Evolutionary conservation across 1,140 invertebrate species (phyloP), one percentile per base, ranked within the genome.

Genomic region (Dendroctonus ponderosae): DNA sequence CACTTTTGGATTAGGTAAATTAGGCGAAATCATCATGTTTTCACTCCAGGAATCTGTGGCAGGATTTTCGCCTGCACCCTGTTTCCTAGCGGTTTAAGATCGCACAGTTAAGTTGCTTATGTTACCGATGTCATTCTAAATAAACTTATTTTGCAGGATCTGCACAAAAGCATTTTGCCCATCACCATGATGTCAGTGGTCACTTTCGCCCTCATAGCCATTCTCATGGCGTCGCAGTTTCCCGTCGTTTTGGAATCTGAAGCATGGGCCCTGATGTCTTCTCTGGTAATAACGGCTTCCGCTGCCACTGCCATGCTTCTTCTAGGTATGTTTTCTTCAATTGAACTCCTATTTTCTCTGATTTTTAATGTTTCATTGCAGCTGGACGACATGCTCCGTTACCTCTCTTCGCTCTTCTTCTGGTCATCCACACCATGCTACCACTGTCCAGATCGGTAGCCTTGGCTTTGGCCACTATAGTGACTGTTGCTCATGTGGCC

Each of bases 351-450:
- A n/a, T n/a, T n/a, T n/a, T 8, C 7, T 51, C 11, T 46, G 1
- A 1, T 8, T 51, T 15, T 12, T 11, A n/a, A 3, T 2, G 2
- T 37, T 46, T 14, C 5, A 5, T 54, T 65, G 12, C 15, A 67
- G 83, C 81, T 0, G 82, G 81, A 7, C 75, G 82, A 49, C 81
- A 85, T 62, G 85, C 86, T 2, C 84, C 85, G 0, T 73, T 88
- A 58, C 84, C 86, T 2, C 80, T 89, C 37, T 88, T 87, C 70
- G 84, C 86, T 6, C 77, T 89, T 0, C 81, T 89, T 71, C 71
- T 89, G 76, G 87, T 85, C 72, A 83, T 87, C 46, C 87, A 89
- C 72, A 88, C 87, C 50, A 89, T 89, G 87, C 81, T 89, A 78
- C 87, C 87, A 1, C 82, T 89, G 67, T 85, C 87, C 2, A 79